phyloP scores from a whole-genome alignment of 2,888 invertebrate genomes.

The Buathra laborator region DNA sequence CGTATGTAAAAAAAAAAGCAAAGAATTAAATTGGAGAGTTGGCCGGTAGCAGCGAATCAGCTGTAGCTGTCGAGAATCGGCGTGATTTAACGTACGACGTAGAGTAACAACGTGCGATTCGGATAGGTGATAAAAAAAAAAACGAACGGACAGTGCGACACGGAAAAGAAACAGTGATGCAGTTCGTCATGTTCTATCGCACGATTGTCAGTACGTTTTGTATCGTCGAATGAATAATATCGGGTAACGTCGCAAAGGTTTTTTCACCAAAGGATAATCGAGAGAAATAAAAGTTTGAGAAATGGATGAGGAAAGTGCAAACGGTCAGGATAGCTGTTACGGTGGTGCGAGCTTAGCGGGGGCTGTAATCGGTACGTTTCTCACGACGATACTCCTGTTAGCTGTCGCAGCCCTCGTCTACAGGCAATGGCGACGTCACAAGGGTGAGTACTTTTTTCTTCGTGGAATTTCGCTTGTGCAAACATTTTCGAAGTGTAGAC shows the following conservation, averaged over 20 bases:
- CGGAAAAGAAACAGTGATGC: constrained; percentile 34
- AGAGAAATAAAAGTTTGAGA: constrained; percentile 4
- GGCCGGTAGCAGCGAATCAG: not conserved
- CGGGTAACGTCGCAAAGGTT: not conserved
- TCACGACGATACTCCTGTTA: constrained; percentile 88
- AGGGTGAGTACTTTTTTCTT: constrained; percentile 77
- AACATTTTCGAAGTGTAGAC: not conserved
- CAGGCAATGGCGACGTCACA: constrained; percentile 88
- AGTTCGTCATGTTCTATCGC: constrained; percentile 9
- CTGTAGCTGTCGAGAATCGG: not conserved
- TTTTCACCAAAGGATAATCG: constrained; percentile 17
- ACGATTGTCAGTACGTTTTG: constrained; percentile 15
- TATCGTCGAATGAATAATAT: constrained; percentile 9
- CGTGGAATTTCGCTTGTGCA: not conserved
- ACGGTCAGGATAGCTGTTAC: constrained; percentile 86
- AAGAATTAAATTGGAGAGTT: not conserved
- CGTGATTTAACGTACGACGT: constrained; percentile 19
- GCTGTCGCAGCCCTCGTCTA: constrained; percentile 87
- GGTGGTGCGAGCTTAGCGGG: constrained; percentile 90
- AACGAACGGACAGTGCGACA: constrained; percentile 4
- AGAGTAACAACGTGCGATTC: not conserved
- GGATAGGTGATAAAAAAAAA: not conserved
- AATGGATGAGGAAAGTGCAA: constrained; percentile 51
- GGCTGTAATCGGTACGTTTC: constrained; percentile 90
- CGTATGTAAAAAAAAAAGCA: not conserved